Base-by-base conservation (phyloP, 2,113 vertebrate species). In the Percina caprodes region DNA sequence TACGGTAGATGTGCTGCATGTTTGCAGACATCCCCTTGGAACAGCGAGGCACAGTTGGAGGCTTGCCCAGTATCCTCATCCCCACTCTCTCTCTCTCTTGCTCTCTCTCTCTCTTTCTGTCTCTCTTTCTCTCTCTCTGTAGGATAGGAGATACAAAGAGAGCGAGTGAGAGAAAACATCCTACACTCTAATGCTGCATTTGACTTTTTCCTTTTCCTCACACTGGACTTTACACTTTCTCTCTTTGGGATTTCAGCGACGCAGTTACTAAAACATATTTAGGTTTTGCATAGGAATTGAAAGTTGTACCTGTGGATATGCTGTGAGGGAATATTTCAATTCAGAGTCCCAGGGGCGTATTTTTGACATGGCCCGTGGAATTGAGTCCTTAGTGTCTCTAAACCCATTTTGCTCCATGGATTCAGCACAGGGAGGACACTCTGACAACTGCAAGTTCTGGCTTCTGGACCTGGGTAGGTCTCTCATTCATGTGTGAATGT, bases 391-490 rank as follows among this genome's bases (percentile, higher is more conserved):
- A 3, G 93, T 96, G 82, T 90, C 95, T 49, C 86, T 96, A 81
- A 95, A 95, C 83, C 92, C 96, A 0, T 94, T 97, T 52, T 95
- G 93, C 73, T 86, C 95, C 13, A 94, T 96, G 78, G 94, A 96
- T 90, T 87, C 96, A 59, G 84, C 95, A 61, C 96, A 92, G 55
- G 91, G 93, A 78, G 93, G 94, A 83, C 94, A 95, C 82, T 90
- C 96, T 0, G 94, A 96, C 77, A 96, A 93, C 94, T 99, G 97
- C 92, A 99, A 97, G 92, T 97, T 97, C 95, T 99, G 98, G 98
- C 96, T 99, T 83, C 96, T 99, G 91, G 98, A 99, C 95, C 94
- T 99, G 94, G 98, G 98, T 99, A 97, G 78, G 94, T 98, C 78
- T 48, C 19, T 12, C 88, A 35, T 13, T 80, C 66, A 68, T 54